A percentile compares a stretch with the other conserved stretches of the same genome.
Conservation (phyloP, 2,797 vertebrate species). For the Lindbergichthys nudifrons region DNA sequence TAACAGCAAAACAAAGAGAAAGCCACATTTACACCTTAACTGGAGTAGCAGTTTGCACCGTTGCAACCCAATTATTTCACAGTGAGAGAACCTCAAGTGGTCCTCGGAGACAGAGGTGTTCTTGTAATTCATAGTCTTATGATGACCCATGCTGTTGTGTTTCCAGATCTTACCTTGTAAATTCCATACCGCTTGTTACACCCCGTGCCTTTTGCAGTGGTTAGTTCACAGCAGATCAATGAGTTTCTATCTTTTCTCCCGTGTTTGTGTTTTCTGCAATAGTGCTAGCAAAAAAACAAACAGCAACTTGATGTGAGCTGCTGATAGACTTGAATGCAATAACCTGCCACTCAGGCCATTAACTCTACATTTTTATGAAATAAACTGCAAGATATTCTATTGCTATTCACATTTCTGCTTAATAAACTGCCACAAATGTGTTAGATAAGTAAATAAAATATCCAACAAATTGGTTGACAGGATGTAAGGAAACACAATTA, state of each 20-base stretch:
- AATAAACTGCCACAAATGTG: constrained; percentile 1
- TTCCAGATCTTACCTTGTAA: constrained; percentile 74
- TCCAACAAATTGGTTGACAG: constrained; percentile 46
- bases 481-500: constrained; percentile 56
- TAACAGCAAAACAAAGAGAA: constrained; percentile 72
- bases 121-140: constrained; percentile 80
- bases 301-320: constrained; percentile 36
- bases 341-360: constrained; percentile 19
- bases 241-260: constrained; percentile 44
- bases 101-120: constrained; percentile 77
- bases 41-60: constrained; percentile 69
- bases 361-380: constrained; percentile 15
- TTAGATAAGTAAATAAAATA: constrained; percentile 46
- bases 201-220: constrained; percentile 60
- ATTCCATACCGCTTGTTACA: constrained; percentile 70
- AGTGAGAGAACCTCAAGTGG: constrained; percentile 79
- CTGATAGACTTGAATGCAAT: constrained; percentile 35
- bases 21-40: constrained; percentile 71
- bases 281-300: background rate
- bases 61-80: constrained; percentile 85
- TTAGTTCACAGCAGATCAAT: constrained; percentile 70
- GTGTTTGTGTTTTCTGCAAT: constrained; percentile 35
- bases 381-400: background rate
- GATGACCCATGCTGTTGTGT: constrained; percentile 76
- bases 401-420: background rate